These are phyloP conservation scores for Urophycis tenuis DNA, from an alignment of 2,797 vertebrate species.

Conservation along the genomic window DNA sequence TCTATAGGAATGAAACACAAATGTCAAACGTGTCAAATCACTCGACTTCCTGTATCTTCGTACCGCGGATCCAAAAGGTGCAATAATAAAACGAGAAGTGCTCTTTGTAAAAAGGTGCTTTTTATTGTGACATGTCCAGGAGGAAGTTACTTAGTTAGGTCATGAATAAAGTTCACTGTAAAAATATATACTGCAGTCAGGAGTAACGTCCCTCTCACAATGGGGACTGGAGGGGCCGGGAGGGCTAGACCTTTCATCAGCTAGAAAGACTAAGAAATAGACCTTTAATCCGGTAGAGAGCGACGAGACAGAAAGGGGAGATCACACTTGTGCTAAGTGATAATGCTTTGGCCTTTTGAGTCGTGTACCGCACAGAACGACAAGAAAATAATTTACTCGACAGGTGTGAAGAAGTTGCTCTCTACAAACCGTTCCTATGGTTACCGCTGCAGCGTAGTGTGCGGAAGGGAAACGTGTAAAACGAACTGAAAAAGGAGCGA, in stretches of 20 bases:
- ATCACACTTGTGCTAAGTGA: slow-evolving; percentile 28
- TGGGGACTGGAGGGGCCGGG: slow-evolving; percentile 15
- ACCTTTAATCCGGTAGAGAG: background rate
- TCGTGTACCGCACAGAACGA: slow-evolving; percentile 19
- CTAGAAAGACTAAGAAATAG: slow-evolving; percentile 10
- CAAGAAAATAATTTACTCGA: slow-evolving; percentile 16
- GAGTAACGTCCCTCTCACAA: slow-evolving; percentile 40
- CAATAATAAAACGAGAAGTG: background rate
- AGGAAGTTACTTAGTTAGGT: slow-evolving; percentile 48
- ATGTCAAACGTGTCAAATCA: too few species aligned
- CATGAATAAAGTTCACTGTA: slow-evolving; percentile 42
- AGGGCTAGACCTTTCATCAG: background rate
- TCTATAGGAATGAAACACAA: too few species aligned
- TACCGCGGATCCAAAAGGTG: slow-evolving; percentile 29
- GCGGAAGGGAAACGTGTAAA: slow-evolving; percentile 21
- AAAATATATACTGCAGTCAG: slow-evolving; percentile 38
- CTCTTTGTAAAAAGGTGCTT: slow-evolving; percentile 61
- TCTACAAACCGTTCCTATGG: slow-evolving; percentile 61
- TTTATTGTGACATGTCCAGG: slow-evolving; percentile 67
- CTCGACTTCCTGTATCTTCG: background rate
- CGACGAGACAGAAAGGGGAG: slow-evolving; percentile 9
- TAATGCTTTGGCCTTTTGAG: slow-evolving; percentile 48
- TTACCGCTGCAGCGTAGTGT: slow-evolving; percentile 50
- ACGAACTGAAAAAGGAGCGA: slow-evolving; percentile 18
- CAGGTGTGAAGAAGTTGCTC: slow-evolving; percentile 42